Evolutionary conservation across 2,113 vertebrate species (phyloP), one percentile per base, ranked within the genome.

Genomic region (Neogobius melanostomus): DNA sequence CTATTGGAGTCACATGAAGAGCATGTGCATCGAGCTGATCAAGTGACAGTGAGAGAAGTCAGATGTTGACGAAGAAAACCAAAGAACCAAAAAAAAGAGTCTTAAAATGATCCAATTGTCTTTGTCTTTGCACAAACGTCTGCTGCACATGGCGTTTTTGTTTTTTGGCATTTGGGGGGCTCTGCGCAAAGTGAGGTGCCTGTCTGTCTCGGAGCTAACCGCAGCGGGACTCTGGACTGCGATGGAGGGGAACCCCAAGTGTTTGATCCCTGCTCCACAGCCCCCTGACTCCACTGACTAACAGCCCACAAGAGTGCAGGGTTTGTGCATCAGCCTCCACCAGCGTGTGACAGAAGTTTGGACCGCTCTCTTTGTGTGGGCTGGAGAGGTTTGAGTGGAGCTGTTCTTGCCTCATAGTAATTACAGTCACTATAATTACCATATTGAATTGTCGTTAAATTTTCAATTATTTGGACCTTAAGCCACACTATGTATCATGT

Each of bases 1-100:
- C 81, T 80, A 90, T 83, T 89, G 79, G 88, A 90, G 83, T 90
- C 90, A 91, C 88, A 90, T 90, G 90, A 88, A 86, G 79, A 90
- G 76, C 89, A 88, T 85, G 88, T 85, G 88, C 70, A 57, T 88
- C 81, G 77, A 72, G 0, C 49, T 63, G 71, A 90, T 89, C 87
- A 82, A 88, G 81, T 88, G 88, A 91, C 79, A 71, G 77, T 57
- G 79, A 79, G 66, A 57, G 80, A 73, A 86, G 77, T 64, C 68
- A 70, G 67, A 28, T 67, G 56, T 16, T 79, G 84, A 69, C 47
- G 75, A 75, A 74, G 82, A 91, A 88, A 28, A 21, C 21, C 21
- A 56, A 5, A 56, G 16, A 56, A 56, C 8, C 44, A 61, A 60
- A 44, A 61, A n/a, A 21, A 42, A 61, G 44, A 4, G 28, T 36